phyloP scores from a whole-genome alignment of 2,113 vertebrate genomes.

The Eclectus roratus region DNA sequence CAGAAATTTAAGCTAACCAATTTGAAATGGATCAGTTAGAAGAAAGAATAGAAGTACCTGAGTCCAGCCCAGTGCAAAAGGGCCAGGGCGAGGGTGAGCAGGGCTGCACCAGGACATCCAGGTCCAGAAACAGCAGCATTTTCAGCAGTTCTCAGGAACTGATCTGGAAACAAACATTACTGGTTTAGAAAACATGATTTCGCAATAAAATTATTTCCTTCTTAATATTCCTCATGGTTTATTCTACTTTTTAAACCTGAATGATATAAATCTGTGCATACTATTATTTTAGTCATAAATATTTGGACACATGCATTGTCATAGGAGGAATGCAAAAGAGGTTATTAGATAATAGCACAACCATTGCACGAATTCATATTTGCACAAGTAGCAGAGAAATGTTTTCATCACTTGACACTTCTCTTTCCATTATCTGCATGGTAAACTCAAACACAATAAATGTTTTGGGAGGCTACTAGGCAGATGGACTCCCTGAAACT shows the following conservation, averaged over 20 bases:
- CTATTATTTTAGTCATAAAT: background rate
- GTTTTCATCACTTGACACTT: background rate
- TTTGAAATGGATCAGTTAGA: background rate
- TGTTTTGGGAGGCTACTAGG: background rate
- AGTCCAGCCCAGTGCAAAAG: background rate
- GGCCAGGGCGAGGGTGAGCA: accelerated
- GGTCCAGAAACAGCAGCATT: background rate
- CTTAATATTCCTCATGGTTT: background rate
- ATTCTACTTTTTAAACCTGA: background rate
- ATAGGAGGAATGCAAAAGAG: background rate
- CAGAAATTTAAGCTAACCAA: background rate
- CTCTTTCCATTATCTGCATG: background rate
- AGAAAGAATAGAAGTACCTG: background rate
- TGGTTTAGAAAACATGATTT: background rate
- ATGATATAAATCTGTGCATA: background rate
- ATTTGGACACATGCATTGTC: background rate
- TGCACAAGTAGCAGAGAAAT: background rate
- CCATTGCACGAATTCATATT: background rate
- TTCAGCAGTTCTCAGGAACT: background rate
- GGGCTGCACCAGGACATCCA: background rate
- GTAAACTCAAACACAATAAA: background rate
- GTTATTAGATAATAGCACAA: background rate
- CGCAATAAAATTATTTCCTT: background rate
- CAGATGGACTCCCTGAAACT: background rate
- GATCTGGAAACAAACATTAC: background rate